Evolutionary conservation across 1,140 invertebrate species (phyloP).

Genomic region (Zelostemma sp.): DNA sequence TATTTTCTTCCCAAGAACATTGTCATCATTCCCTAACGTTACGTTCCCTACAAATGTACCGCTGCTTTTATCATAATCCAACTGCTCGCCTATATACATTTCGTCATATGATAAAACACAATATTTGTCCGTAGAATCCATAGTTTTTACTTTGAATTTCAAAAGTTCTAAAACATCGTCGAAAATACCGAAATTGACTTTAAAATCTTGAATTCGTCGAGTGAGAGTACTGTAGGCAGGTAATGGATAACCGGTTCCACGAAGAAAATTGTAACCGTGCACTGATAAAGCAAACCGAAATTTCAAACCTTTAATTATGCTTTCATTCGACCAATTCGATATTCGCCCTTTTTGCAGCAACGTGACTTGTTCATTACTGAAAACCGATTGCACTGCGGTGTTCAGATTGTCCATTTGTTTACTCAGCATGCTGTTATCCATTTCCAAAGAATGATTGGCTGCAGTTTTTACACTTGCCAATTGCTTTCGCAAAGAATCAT

Average conservation of each 20-base stretch:
- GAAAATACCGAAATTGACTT: conserved; percentile 8
- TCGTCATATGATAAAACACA: conserved; percentile 16
- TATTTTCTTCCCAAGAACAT: conserved; percentile 4
- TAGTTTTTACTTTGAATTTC: no score
- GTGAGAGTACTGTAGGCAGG: conserved; percentile 5
- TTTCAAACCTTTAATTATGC: conserved; percentile 11
- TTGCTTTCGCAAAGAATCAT: no score
- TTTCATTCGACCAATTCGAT: background rate
- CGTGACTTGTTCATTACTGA: no score
- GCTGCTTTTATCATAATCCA: conserved; percentile 8
- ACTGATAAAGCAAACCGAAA: conserved; percentile 7
- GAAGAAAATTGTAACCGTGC: conserved; percentile 4
- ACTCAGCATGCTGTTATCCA: no score
- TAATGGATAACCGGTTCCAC: background rate
- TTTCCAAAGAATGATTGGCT: no score
- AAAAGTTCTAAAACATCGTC: conserved; percentile 1
- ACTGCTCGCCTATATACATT: background rate
- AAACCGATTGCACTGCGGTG: no score
- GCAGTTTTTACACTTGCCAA: no score
- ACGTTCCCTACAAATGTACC: conserved; percentile 4
- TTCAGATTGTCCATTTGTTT: no score
- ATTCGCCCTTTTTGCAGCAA: no score
- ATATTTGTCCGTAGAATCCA: no score
- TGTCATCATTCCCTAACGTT: conserved; percentile 9
- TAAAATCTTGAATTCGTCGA: conserved; percentile 6